A percentile compares a stretch with the other conserved stretches of the same genome.
Conservation (phyloP, 2,797 vertebrate genomes). For the Sebastes jordani region DNA sequence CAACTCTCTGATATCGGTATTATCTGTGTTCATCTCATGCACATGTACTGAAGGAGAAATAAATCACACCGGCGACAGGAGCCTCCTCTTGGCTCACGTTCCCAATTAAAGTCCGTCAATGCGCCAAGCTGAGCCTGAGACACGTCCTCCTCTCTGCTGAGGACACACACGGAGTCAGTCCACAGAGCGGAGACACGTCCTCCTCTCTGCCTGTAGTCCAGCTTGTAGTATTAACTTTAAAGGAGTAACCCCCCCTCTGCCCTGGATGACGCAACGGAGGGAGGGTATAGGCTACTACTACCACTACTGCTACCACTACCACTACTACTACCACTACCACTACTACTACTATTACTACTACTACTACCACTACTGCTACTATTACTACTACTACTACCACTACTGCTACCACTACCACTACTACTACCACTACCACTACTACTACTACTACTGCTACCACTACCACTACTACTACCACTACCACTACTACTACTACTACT, state of each 20-base stretch:
- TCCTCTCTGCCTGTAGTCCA: neutral
- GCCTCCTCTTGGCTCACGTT: too few relatives aligned
- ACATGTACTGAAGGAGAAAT: too few relatives aligned
- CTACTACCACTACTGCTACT: neutral
- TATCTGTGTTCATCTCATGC: neutral
- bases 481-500: neutral
- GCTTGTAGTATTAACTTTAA: neutral
- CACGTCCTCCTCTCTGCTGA: neutral
- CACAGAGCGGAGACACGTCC: neutral
- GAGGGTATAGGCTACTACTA: neutral
- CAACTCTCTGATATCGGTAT: too few relatives aligned
- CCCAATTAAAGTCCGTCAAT: too few relatives aligned
- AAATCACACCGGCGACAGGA: too few relatives aligned
- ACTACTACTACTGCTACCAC: too few relatives aligned
- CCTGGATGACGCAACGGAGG: constrained; percentile 20
- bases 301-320: fast-evolving
- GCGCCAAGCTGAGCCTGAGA: too few relatives aligned
- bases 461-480: fast-evolving
- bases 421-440: fast-evolving
- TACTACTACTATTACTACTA: fast-evolving
- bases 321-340: fast-evolving
- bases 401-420: neutral
- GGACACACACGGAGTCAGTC: neutral
- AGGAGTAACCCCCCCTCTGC: constrained; percentile 4
- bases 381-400: fast-evolving